Base-by-base conservation (phyloP, 2,113 vertebrate species). In the Zosterops lateralis region DNA sequence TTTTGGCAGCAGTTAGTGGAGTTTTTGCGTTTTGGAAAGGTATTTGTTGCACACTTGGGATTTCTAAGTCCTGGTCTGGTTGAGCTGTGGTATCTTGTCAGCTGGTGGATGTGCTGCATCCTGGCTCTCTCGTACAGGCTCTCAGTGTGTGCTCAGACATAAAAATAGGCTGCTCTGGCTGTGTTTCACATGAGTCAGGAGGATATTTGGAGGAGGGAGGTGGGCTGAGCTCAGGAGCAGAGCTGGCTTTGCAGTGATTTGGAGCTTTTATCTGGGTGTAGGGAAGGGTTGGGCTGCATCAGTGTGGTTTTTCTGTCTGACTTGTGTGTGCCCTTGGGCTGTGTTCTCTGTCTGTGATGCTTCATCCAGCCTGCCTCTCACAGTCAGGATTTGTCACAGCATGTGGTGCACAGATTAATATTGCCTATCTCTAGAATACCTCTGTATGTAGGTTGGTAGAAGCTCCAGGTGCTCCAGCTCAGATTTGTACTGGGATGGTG, bases 201-300 rank as follows among this genome's bases (percentile, higher is more conserved):
- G 84, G 92, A 87, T 92, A 85, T 92, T 87, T 90, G 87, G 87
- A 82, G 94, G 71, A 91, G 84, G 66, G 50, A 38, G 73, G 89
- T 95, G 93, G 95, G 91, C 82, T 95, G 95, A 93, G 71, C 84
- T 83, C 75, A 45, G 72, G 74, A 93, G 45, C 50, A 90, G 74
- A 91, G 86, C 65, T 75, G 85, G 28, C 48, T 74, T 77, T 84
- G 83, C 73, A 74, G 68, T 62, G 79, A 89, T 93, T 74, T 0
- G 20, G 36, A 88, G 82, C 75, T 80, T 62, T 91, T 77, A 76
- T 62, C 78, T 80, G 75, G 71, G 4, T 1, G 2, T 28, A 54
- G 38, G 45, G n/a, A 47, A 92, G 81, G 82, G 20, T 51, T 86
- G 79, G 50, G 64, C 75, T 58, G 66, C n/a, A 36, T 78, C 40